phyloP scores from a whole-genome alignment of 2,113 vertebrate genomes.

The Hemiprocne comata region DNA sequence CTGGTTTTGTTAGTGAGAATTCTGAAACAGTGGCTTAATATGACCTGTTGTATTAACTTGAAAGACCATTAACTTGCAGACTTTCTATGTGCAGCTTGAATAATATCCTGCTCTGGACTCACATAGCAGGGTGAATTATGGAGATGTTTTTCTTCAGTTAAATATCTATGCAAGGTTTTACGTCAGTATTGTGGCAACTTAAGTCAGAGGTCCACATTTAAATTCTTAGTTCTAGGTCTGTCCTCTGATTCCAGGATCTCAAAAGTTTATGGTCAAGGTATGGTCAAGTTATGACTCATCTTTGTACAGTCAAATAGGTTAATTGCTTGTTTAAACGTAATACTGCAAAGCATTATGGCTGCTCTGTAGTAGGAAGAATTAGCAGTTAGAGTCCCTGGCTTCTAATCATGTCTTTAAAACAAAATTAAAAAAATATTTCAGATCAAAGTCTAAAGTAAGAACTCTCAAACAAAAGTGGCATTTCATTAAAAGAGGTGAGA shows the following conservation, averaged over 20 bases:
- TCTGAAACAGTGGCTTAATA: background rate
- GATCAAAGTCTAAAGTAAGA: background rate
- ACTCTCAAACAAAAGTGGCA: background rate
- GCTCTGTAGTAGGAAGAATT: background rate
- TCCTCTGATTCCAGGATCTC: background rate
- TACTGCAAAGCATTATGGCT: background rate
- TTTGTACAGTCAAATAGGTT: background rate
- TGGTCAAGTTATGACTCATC: background rate
- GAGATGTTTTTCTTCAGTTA: background rate
- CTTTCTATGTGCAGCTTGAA: background rate
- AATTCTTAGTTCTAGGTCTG: background rate
- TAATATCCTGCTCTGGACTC: background rate
- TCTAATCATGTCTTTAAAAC: background rate
- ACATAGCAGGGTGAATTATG: fast-evolving
- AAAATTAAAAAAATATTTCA: background rate
- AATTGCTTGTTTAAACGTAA: background rate
- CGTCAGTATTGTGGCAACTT: background rate
- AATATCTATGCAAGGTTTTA: background rate
- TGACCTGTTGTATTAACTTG: background rate
- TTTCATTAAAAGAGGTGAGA: constrained; percentile 4
- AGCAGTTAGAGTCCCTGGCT: constrained; percentile 22
- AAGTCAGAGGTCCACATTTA: background rate
- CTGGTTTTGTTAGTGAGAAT: background rate
- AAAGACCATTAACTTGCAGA: background rate
- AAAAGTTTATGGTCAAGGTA: background rate